Conservation (phyloP, 2,888 invertebrate species). For the Archips xylosteana region DNA sequence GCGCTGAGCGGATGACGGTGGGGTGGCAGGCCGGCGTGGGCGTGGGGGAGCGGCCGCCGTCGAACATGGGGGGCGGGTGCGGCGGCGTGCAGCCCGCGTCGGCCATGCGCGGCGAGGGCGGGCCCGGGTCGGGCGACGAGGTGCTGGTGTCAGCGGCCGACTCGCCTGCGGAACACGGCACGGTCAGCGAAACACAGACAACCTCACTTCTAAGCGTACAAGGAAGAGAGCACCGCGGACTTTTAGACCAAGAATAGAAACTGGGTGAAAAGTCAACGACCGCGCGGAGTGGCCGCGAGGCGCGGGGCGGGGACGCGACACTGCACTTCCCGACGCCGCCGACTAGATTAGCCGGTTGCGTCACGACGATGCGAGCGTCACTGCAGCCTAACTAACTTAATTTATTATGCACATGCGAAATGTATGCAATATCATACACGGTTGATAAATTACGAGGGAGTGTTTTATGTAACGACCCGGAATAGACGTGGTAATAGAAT, state of each 20-base stretch:
- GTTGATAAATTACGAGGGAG: constrained; percentile 8
- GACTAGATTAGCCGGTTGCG: constrained; percentile 85
- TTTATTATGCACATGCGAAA: constrained; percentile 46
- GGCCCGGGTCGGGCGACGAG: constrained; percentile 95
- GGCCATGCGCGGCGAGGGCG: constrained; percentile 93
- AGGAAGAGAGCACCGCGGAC: constrained; percentile 74
- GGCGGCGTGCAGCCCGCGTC: constrained; percentile 87
- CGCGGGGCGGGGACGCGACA: constrained; percentile 83
- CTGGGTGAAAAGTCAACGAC: constrained; percentile 85
- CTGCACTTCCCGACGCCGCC: constrained; percentile 85
- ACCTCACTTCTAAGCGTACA: constrained; percentile 54
- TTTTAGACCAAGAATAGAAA: constrained; percentile 81
- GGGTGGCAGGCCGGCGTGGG: constrained; percentile 78
- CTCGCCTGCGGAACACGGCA: constrained; percentile 88
- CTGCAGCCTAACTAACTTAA: constrained; percentile 65
- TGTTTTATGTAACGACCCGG: constrained; percentile 63
- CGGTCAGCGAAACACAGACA: constrained; percentile 65
- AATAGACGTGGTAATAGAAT: constrained; percentile 62
- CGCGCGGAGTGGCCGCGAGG: constrained; percentile 79
- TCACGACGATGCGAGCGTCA: constrained; percentile 72
- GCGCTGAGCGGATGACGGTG: constrained; percentile 85
- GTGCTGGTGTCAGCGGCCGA: constrained; percentile 97
- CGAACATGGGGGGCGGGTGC: constrained; percentile 84
- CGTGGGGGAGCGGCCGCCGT: constrained; percentile 78
- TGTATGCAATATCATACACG: not conserved